phyloP scores from a whole-genome alignment of 64 coral and sea anemone species.

The Stylophora pistillata region DNA sequence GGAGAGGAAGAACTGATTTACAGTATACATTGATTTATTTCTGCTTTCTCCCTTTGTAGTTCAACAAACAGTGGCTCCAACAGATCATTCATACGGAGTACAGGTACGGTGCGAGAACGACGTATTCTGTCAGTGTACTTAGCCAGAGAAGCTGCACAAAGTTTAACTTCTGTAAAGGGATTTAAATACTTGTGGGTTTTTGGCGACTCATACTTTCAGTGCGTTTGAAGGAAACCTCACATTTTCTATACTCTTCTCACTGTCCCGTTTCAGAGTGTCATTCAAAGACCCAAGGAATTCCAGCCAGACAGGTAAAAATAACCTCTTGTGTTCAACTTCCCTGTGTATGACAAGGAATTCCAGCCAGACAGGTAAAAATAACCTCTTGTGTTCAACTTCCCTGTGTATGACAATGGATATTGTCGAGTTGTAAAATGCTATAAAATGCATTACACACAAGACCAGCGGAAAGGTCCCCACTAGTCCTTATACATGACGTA shows the following conservation, averaged over 20 bases:
- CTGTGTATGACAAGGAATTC: slow-evolving; percentile 29
- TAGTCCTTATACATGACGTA: too few relatives aligned
- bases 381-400: too few relatives aligned
- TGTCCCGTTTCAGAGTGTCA: slow-evolving; percentile 69
- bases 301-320: slow-evolving; percentile 67
- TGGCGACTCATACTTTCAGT: not conserved
- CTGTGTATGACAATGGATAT: too few relatives aligned
- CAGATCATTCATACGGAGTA: not conserved
- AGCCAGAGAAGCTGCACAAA: not conserved
- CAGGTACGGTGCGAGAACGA: not conserved
- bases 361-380: slow-evolving; percentile 67
- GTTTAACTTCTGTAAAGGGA: not conserved
- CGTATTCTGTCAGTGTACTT: not conserved
- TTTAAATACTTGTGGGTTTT: not conserved
- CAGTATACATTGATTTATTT: not conserved
- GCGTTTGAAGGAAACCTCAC: not conserved
- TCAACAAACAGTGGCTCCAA: not conserved
- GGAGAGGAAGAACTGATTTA: not conserved
- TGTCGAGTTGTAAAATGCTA: too few relatives aligned
- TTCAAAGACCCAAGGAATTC: slow-evolving; percentile 68
- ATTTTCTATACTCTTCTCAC: not conserved
- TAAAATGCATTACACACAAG: too few relatives aligned
- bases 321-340: too few relatives aligned
- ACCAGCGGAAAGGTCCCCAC: too few relatives aligned
- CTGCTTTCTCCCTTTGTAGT: slow-evolving; percentile 4